Evolutionary conservation across 2,797 vertebrate genomes (phyloP), one percentile per base, ranked within the genome.

Genomic region (Catharus ustulatus): DNA sequence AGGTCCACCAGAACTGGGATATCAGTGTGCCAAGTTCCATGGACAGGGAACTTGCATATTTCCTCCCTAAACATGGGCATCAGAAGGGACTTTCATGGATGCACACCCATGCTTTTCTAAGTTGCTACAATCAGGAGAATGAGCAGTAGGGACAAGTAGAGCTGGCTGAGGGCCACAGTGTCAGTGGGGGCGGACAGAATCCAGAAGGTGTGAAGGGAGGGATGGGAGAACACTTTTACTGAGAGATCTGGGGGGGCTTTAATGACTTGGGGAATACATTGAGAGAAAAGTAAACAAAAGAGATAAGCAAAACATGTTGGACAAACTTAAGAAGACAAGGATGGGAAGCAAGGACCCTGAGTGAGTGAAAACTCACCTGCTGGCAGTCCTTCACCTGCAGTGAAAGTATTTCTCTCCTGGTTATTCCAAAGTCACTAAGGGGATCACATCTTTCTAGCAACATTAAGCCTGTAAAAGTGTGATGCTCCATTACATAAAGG

Each of bases 41-140:
- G 22, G 17, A 30, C 48, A 38, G 14, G 8, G 13, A 80, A 19
- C 13, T 36, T 34, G 34, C 36, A 1, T 29, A 29, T 29, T 54
- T 10, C 11, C 23, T 71, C 27, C 51, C 15, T 48, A 52, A 51
- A 63, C 3, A 13, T 0, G 6, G 43, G 9, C 23, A 14, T 42
- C 52, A 51, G 32, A 54, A 80, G 63, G 22, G 10, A 55, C 6
- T 17, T 48, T 29, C 10, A 17, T 2, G 27, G 14, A 30, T 38
- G 26, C 66, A 58, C 9, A 52, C 0, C 6, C 11, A 7, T 2
- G 0, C 4, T 67, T 78, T 72, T 57, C 59, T 36, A 10, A 2
- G 0, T 32, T 52, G 32, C 48, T 74, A 22, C 18, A 29, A 23
- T 34, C 13, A 54, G 23, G 29, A 77, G 3, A 66, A 74, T 2